Percentiles rank a stretch among this genome's conserved stretches.
phyloP scores from a whole-genome alignment of 2,888 invertebrate genomes.

The Lepetodrilus schrolli region DNA sequence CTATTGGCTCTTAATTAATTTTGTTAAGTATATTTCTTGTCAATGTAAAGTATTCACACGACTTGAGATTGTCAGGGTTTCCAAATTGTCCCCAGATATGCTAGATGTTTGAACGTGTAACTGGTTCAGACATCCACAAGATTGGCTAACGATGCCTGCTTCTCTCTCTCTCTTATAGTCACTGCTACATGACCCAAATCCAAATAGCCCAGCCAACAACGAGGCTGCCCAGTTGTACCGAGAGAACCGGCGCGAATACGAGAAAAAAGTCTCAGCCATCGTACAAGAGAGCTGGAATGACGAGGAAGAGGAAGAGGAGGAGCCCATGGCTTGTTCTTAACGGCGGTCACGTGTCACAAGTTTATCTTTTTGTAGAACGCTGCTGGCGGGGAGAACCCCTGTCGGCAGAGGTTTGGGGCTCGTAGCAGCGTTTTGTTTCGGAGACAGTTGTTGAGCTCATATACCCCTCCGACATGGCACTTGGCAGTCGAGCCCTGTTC shows the following conservation, averaged over 20 bases:
- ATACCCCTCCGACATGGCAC: too few species aligned
- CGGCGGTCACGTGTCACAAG: background rate
- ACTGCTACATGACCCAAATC: slow-evolving; percentile 98
- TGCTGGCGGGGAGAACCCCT: background rate
- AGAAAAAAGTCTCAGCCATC: slow-evolving; percentile 98
- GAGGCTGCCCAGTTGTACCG: slow-evolving; percentile 99
- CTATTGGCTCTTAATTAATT: too few species aligned
- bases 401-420: background rate
- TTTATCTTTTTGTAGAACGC: background rate
- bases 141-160: background rate
- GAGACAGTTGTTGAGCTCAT: too few species aligned
- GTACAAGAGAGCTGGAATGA: slow-evolving; percentile 95
- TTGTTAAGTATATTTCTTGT: too few species aligned
- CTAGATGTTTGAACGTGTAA: too few species aligned
- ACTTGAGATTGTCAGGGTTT: background rate
- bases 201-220: slow-evolving; percentile 98
- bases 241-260: slow-evolving; percentile 98
- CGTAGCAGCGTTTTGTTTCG: too few species aligned
- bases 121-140: too few species aligned
- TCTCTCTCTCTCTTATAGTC: slow-evolving; percentile 83
- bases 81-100: too few species aligned
- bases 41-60: too few species aligned
- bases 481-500: too few species aligned
- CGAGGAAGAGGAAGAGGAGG: slow-evolving; percentile 68
- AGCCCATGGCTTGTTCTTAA: slow-evolving; percentile 30